phyloP scores from a whole-genome alignment of 1,140 invertebrate species.

The Cryptotermes secundus region DNA sequence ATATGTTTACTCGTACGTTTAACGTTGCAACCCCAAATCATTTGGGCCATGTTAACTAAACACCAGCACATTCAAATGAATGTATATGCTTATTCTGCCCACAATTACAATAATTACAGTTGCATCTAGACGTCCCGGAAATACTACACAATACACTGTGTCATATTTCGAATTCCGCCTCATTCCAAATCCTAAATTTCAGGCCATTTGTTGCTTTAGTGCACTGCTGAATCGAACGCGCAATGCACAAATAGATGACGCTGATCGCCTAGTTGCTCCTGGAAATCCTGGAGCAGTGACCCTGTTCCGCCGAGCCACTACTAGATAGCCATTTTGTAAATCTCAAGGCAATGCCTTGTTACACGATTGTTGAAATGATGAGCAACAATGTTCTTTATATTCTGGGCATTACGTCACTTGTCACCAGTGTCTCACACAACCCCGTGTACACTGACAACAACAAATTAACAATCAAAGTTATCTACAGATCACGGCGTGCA shows the following conservation, averaged over 20 bases:
- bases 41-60: too few relatives aligned
- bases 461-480: neutral
- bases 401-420: neutral
- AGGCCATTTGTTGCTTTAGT: neutral
- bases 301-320: neutral
- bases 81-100: too few relatives aligned
- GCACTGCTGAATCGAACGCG: neutral
- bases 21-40: too few relatives aligned
- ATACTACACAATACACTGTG: too few relatives aligned
- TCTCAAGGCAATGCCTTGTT: neutral
- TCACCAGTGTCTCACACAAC: too few relatives aligned
- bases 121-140: too few relatives aligned
- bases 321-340: neutral
- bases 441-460: too few relatives aligned
- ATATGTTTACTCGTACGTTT: too few relatives aligned
- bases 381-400: neutral
- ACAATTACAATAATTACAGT: too few relatives aligned
- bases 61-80: too few relatives aligned
- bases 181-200: neutral
- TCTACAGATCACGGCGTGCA: neutral
- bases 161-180: too few relatives aligned
- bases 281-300: neutral
- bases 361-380: conserved; percentile 13
- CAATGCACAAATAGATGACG: neutral
- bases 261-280: neutral